Evolutionary conservation across 2,797 vertebrate genomes (phyloP).

Genomic region (Cryptoprocta ferox): DNA sequence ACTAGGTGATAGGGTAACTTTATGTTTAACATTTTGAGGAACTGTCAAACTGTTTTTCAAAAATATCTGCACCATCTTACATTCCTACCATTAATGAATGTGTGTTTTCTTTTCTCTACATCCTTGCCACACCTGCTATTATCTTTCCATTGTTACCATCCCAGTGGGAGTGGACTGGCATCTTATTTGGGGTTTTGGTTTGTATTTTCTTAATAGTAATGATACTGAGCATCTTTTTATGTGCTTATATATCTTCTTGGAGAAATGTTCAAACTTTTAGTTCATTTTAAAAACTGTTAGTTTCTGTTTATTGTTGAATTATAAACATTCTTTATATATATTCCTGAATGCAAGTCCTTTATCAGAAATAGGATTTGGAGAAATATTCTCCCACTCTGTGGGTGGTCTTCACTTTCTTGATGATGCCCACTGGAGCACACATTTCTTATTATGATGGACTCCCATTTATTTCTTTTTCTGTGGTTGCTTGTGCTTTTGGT

Average conservation of each 20-base stretch:
- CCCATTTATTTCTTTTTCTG: not conserved
- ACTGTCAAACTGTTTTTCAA: not conserved
- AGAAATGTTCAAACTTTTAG: not conserved
- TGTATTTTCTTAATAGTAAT: not conserved
- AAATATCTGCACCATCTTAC: not conserved
- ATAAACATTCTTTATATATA: not conserved
- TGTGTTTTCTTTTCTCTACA: not conserved
- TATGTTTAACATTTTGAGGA: not conserved
- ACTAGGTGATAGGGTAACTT: not conserved
- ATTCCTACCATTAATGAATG: not conserved
- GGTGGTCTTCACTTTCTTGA: not conserved
- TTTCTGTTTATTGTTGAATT: conserved; percentile 12
- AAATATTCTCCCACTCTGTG: not conserved
- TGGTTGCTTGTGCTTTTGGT: not conserved
- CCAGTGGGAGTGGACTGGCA: not conserved
- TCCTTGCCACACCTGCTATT: not conserved
- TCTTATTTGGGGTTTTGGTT: conserved; percentile 1
- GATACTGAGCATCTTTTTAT: not conserved
- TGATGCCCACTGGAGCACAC: not conserved
- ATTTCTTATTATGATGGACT: not conserved
- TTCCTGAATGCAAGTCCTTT: not conserved
- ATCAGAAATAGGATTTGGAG: not conserved
- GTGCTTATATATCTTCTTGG: not conserved
- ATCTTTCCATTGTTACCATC: not conserved
- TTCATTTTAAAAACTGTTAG: not conserved